A percentile compares a stretch with the other conserved stretches of the same genome.
phyloP scores from a whole-genome alignment of 2,113 vertebrate genomes.

The Choloepus hoffmanni region DNA sequence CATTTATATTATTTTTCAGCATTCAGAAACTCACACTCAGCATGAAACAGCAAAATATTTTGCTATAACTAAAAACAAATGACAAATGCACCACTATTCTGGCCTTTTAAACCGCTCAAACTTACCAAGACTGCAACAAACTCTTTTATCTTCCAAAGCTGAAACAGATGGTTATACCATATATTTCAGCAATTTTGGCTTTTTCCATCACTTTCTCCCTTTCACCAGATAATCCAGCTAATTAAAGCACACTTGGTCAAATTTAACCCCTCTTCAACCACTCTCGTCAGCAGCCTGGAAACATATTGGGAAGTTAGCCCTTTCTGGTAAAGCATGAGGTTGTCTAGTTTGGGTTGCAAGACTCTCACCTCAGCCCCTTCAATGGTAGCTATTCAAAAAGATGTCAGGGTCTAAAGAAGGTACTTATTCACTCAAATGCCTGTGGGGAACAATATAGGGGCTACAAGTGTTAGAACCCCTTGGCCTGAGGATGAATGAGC shows the following conservation, averaged over 20 bases:
- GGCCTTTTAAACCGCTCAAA: conserved; percentile 9
- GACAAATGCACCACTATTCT: background rate
- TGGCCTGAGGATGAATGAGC: background rate
- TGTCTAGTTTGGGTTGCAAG: background rate
- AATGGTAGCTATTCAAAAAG: background rate
- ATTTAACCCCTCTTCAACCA: background rate
- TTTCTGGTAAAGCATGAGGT: background rate
- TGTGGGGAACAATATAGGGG: background rate
- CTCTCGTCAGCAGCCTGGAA: background rate
- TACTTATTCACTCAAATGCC: background rate
- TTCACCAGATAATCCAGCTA: conserved; percentile 9
- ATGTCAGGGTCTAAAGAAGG: background rate
- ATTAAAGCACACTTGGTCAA: background rate
- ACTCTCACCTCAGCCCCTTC: background rate
- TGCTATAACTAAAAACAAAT: conserved; percentile 36
- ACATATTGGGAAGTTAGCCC: background rate
- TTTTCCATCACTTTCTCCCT: background rate
- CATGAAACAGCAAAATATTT: conserved; percentile 10
- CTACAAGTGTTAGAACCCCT: background rate
- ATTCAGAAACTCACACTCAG: conserved; percentile 6
- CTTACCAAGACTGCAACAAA: background rate
- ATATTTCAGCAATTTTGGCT: background rate
- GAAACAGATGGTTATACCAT: background rate
- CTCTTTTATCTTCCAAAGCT: background rate
- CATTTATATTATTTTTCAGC: background rate